These are phyloP conservation scores for Pangasius mekongensis DNA, from an alignment of 2,797 vertebrate genomes.

Conservation along the genomic window DNA sequence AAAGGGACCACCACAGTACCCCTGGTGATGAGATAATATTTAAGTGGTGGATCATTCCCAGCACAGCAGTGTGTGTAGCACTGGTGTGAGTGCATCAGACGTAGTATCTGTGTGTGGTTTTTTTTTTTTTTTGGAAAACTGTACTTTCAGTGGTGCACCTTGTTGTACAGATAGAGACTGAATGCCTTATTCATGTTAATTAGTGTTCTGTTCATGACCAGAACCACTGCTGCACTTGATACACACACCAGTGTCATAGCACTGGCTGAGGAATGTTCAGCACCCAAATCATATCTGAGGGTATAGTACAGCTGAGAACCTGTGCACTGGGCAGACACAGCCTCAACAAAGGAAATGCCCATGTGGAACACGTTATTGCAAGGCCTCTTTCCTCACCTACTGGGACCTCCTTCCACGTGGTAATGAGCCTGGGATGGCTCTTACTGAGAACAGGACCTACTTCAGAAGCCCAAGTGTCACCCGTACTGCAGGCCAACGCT, in stretches of 20 bases:
- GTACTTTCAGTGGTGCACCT: neutral
- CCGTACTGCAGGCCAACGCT: constrained; percentile 86
- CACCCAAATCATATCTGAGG: neutral
- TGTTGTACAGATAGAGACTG: neutral
- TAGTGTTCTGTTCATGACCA: neutral
- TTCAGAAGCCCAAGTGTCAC: constrained; percentile 97
- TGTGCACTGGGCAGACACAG: neutral
- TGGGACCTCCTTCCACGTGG: constrained; percentile 91
- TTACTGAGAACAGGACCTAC: constrained; percentile 86
- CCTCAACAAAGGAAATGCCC: neutral
- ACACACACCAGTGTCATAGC: neutral
- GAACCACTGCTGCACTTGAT: neutral
- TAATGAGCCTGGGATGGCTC: constrained; percentile 87
- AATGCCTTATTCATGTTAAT: neutral
- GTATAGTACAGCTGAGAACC: no score
- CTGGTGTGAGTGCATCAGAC: neutral
- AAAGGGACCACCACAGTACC: no score
- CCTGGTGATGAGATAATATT: no score
- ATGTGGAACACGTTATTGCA: neutral
- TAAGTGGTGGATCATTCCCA: neutral
- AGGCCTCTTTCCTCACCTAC: constrained; percentile 73
- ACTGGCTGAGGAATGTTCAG: neutral
- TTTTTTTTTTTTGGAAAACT: no score
- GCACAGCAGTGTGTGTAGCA: no score
- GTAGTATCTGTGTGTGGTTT: neutral